Evolutionary conservation across 2,113 vertebrate genomes (phyloP).

Genomic region (Petaurus breviceps): DNA sequence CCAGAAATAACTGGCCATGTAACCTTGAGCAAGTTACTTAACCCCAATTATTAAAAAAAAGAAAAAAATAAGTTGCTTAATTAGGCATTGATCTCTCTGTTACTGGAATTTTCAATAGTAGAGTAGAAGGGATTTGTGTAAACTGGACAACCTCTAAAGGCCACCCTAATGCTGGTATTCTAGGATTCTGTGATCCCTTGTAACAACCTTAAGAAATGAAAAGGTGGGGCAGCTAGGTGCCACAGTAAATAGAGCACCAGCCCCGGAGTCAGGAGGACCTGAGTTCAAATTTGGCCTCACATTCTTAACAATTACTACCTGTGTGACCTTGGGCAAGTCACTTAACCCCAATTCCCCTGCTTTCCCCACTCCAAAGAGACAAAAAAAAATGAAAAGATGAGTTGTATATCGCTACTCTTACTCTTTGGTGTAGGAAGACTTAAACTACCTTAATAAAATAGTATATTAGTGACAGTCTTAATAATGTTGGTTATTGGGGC

Average conservation of each 20-base stretch:
- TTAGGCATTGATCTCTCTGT: background rate
- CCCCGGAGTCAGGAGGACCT: too few species aligned
- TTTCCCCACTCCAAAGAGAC: too few species aligned
- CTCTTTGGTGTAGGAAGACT: background rate
- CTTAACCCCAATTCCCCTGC: too few species aligned
- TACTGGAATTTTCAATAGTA: background rate
- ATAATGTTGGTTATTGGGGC: constrained; percentile 11
- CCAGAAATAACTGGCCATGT: too few species aligned
- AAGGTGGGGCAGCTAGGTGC: background rate
- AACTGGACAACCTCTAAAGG: background rate
- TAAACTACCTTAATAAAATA: background rate
- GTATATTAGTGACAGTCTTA: background rate
- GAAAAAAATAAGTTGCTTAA: background rate
- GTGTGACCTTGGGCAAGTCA: too few species aligned
- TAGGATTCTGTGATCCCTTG: background rate
- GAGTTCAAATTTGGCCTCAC: too few species aligned
- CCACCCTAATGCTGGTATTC: background rate
- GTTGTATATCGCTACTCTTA: background rate
- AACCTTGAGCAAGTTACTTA: too few species aligned
- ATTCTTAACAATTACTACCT: too few species aligned
- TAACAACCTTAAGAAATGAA: constrained; percentile 22
- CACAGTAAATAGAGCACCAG: too few species aligned
- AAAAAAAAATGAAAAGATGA: background rate
- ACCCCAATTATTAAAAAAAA: too few species aligned
- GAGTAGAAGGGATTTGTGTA: background rate